phyloP scores from a whole-genome alignment of 1,140 invertebrate species.

The Drosophila tsacasi region DNA sequence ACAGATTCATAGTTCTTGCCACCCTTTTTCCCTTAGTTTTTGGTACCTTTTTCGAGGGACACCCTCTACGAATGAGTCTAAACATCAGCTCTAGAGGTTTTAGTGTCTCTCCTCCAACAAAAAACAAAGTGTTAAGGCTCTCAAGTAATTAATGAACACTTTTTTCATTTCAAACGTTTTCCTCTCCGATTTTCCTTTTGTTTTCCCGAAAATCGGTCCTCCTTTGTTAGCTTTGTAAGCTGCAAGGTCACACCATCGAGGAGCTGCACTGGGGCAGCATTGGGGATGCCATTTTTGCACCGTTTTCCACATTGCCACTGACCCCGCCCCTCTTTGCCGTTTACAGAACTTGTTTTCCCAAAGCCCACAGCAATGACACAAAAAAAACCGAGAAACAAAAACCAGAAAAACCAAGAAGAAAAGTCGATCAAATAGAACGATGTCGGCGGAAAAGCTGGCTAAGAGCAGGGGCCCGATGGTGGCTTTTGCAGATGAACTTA shows the following conservation, averaged over 20 bases:
- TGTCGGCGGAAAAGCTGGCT: slow-evolving; percentile 30
- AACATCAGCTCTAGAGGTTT: background rate
- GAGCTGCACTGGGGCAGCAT: slow-evolving; percentile 2
- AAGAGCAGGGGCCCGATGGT: background rate
- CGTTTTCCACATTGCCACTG: background rate
- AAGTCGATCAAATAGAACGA: slow-evolving; percentile 67
- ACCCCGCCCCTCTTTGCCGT: slow-evolving; percentile 30
- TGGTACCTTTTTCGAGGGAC: background rate
- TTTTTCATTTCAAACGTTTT: background rate
- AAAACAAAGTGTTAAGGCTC: background rate
- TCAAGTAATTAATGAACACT: slow-evolving; percentile 6
- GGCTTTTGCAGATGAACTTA: slow-evolving; percentile 40
- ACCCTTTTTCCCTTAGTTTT: background rate
- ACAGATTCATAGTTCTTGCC: background rate
- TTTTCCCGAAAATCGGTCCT: background rate
- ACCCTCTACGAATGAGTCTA: background rate
- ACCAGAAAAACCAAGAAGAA: slow-evolving; percentile 8
- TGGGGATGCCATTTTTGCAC: slow-evolving; percentile 16
- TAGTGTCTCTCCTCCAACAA: background rate
- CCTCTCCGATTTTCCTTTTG: background rate
- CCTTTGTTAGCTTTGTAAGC: background rate
- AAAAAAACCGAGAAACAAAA: slow-evolving; percentile 11
- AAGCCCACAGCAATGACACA: slow-evolving; percentile 18
- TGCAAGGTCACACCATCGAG: slow-evolving; percentile 8
- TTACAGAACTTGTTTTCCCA: slow-evolving; percentile 46